Percentiles rank a stretch among this genome's conserved stretches.
Evolutionary conservation across 2,888 invertebrate species (phyloP).

Genomic region (Hermodice carunculata): DNA sequence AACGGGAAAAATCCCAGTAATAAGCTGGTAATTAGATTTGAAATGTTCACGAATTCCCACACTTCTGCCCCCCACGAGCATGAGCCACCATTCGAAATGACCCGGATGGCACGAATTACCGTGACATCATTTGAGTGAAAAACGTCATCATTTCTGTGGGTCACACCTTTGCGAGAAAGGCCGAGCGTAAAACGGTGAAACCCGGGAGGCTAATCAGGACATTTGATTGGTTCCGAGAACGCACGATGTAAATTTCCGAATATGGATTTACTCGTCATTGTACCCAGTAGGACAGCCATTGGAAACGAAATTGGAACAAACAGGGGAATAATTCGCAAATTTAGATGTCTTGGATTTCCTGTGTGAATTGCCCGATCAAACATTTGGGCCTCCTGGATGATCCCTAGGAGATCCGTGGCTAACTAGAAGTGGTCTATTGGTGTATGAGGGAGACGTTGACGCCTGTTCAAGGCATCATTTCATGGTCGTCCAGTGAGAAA

Average conservation of each 20-base stretch:
- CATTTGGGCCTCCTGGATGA: background rate
- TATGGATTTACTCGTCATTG: slow-evolving; percentile 31
- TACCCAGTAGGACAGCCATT: slow-evolving; percentile 29
- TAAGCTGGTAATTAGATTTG: no score
- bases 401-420: background rate
- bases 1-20: no score
- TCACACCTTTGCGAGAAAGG: slow-evolving; percentile 11
- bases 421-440: background rate
- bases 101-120: no score
- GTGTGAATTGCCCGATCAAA: slow-evolving; percentile 11
- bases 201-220: slow-evolving; percentile 7
- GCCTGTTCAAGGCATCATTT: slow-evolving; percentile 3
- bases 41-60: no score
- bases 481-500: slow-evolving; percentile 1
- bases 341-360: slow-evolving; percentile 26
- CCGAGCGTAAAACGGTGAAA: slow-evolving; percentile 12
- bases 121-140: no score
- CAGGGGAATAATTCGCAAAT: slow-evolving; percentile 2
- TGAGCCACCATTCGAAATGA: no score
- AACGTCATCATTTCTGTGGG: slow-evolving; percentile 24
- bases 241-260: slow-evolving; percentile 17
- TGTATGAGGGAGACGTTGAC: background rate
- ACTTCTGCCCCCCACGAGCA: no score
- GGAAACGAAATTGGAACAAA: slow-evolving; percentile 30
- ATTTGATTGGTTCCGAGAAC: slow-evolving; percentile 27